Evolutionary conservation across 2,888 invertebrate genomes (phyloP).

Genomic region (Ichneumon xanthorius): DNA sequence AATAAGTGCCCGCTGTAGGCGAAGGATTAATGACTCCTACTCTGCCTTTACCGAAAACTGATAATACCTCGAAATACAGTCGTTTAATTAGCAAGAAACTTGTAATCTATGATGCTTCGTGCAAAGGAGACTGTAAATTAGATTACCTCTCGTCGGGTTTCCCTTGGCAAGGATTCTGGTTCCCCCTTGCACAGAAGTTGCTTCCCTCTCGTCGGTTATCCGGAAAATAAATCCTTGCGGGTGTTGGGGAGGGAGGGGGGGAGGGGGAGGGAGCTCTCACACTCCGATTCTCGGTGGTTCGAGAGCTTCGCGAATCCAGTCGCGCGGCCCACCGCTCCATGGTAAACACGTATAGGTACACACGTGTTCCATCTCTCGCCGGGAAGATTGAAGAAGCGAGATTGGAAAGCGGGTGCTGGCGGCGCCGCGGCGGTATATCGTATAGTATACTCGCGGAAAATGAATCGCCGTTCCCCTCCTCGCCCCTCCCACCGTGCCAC

Average conservation of each 20-base stretch:
- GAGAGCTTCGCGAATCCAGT: conserved; percentile 21
- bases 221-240: conserved; percentile 39
- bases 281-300: conserved; percentile 1
- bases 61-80: conserved; percentile 8
- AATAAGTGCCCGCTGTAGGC: background rate
- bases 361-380: conserved; percentile 58
- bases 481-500: conserved; percentile 1
- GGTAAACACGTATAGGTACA: conserved; percentile 58
- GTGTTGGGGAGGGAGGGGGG: background rate
- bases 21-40: background rate
- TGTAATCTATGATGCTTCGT: conserved; percentile 9
- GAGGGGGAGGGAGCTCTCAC: background rate
- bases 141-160: conserved; percentile 16
- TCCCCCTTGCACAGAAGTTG: conserved; percentile 9
- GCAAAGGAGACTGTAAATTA: conserved; percentile 19
- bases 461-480: conserved; percentile 46
- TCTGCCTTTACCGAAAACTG: background rate
- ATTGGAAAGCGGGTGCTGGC: conserved; percentile 61
- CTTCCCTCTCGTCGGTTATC: conserved; percentile 22
- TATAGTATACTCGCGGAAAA: conserved; percentile 48
- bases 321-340: conserved; percentile 26
- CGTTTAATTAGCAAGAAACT: conserved; percentile 10
- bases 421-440: conserved; percentile 38
- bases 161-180: conserved; percentile 13
- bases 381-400: conserved; percentile 64